These are phyloP conservation scores for Ophioninae sp. DNA, from an alignment of 2,888 invertebrate genomes.

Conservation along the genomic window DNA sequence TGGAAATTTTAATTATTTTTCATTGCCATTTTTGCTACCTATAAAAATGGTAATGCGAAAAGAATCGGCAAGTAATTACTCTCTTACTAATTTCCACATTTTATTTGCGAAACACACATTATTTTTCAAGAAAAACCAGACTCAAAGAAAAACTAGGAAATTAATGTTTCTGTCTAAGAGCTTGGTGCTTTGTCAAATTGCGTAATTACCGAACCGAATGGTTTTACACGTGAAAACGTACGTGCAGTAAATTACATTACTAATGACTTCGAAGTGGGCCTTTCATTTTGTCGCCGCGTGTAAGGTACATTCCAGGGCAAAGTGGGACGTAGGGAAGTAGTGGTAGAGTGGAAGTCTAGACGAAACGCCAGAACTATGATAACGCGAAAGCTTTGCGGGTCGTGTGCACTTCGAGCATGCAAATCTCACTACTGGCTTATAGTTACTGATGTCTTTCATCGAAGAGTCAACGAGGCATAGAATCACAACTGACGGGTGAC, in stretches of 20 bases:
- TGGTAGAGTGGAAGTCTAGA: conserved; percentile 8
- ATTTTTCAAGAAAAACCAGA: not conserved
- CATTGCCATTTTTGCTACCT: not conserved
- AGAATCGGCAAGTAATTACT: not conserved
- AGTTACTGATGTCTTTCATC: not conserved
- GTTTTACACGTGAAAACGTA: not conserved
- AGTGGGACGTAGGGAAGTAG: not conserved
- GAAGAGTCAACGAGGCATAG: conserved; percentile 61
- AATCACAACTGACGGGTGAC: not conserved
- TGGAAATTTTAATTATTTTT: not conserved
- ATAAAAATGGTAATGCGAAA: not conserved
- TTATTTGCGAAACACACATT: not conserved
- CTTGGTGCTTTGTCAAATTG: not conserved
- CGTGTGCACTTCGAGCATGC: not conserved
- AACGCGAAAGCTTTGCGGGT: conserved; percentile 39
- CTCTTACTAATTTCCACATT: not conserved
- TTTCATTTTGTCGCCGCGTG: not conserved
- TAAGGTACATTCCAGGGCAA: not conserved
- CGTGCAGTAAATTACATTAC: not conserved
- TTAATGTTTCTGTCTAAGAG: not conserved
- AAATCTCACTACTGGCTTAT: not conserved
- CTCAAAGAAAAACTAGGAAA: not conserved
- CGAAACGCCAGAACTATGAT: conserved; percentile 4
- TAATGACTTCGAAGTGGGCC: not conserved
- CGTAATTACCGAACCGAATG: not conserved